Conservation (phyloP, 2,113 vertebrate species). For the Hylia prasina region DNA sequence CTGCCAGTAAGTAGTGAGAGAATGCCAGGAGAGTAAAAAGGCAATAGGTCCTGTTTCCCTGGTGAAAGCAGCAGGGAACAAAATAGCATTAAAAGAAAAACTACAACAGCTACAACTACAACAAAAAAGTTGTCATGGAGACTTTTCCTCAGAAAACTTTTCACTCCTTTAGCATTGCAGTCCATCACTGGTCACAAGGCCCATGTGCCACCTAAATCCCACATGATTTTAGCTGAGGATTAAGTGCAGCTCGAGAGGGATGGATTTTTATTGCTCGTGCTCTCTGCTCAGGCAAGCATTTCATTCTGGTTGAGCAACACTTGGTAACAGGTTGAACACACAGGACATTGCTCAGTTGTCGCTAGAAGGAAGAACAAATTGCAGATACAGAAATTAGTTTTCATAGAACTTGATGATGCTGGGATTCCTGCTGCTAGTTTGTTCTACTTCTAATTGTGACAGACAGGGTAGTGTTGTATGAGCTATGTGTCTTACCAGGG, state of each 20-base stretch:
- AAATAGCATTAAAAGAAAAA: slow-evolving; percentile 13
- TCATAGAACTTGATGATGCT: background rate
- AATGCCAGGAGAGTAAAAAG: background rate
- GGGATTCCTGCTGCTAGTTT: background rate
- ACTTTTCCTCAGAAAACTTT: background rate
- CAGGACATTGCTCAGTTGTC: background rate
- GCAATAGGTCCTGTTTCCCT: background rate
- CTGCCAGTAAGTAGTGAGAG: background rate
- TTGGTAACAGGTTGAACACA: background rate
- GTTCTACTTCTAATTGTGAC: background rate
- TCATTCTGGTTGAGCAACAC: background rate
- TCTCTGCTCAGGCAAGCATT: background rate
- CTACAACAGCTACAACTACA: background rate
- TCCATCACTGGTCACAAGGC: background rate
- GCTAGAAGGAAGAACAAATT: background rate
- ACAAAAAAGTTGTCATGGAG: background rate
- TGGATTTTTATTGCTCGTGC: background rate
- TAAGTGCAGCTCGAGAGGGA: background rate
- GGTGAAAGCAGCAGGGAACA: background rate
- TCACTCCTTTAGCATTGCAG: background rate
- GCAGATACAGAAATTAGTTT: background rate
- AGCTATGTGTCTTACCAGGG: background rate
- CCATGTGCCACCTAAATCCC: background rate
- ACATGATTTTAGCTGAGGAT: background rate
- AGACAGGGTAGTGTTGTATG: background rate